Evolutionary conservation across 2,113 vertebrate genomes (phyloP), one percentile per base, ranked within the genome.

Genomic region (rat (Rattus norvegicus)): DNA sequence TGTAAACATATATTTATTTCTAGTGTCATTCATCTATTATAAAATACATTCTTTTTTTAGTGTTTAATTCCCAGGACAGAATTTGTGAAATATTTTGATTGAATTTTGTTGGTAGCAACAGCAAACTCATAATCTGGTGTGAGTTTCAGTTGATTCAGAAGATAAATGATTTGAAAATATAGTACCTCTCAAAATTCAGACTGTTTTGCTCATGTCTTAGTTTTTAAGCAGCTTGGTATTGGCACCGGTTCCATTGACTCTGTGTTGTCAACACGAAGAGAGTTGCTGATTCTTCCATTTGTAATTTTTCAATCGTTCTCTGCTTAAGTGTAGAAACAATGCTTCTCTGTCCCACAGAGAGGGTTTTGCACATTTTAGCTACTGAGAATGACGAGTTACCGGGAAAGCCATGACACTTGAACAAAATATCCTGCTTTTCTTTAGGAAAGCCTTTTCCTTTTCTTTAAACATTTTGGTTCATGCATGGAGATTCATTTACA

Each of bases 381-480:
- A 76, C 93, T 73, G 93, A 96, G 88, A 90, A 47, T 90, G 61
- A 84, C 92, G 97, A 86, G 33, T 87, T 95, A 77, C 33, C 13
- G 49, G 73, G 33, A 93, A 92, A 87, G n/a, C 81, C 91, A 80
- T 72, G 33, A n/a, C 61, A 94, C 73, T 77, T 84, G 88, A 59
- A 20, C 28, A 95, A 79, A 96, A 85, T 61, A 91, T 26, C 81
- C 12, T 84, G 69, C 84, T 89, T 88, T 43, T 47, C 65, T 95
- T 69, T 43, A 11, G 92, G 39, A 65, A 28, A 20, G 9, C 5
- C 22, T 30, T 30, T 30, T 67, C 65, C 65, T 56, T 91, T 94
- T 80, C 12, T 36, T 96, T 97, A 84, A 30, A 70, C 91, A 56
- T 56, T 76, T 96, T 63, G 63, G 47, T 49, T 87, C 26, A 24